phyloP scores from a whole-genome alignment of 2,113 vertebrate genomes.

The Loxodonta africana region DNA sequence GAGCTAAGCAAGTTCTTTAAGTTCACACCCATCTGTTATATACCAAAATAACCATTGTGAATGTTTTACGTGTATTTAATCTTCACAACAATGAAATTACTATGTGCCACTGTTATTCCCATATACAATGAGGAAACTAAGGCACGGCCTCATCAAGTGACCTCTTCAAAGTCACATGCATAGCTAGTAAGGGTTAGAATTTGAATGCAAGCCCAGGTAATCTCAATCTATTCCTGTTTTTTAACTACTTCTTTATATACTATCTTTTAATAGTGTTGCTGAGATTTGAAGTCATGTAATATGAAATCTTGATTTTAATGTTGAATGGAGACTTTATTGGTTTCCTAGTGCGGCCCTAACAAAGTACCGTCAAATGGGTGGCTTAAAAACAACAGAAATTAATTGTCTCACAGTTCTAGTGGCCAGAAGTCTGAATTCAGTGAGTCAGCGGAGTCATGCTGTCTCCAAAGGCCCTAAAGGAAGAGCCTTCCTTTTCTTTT shows the following conservation, averaged over 20 bases:
- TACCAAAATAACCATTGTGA: neutral
- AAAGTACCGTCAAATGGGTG: neutral
- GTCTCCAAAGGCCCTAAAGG: neutral
- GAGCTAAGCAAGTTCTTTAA: neutral
- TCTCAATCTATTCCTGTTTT: neutral
- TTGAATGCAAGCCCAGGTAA: neutral
- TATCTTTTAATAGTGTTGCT: neutral
- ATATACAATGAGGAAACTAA: neutral
- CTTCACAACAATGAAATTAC: neutral
- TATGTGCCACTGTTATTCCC: neutral
- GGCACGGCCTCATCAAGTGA: neutral
- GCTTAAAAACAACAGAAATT: neutral
- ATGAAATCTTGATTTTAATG: neutral
- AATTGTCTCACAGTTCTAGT: neutral
- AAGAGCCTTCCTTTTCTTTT: neutral
- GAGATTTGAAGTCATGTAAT: neutral
- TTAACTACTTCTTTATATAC: neutral
- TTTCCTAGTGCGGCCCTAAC: neutral
- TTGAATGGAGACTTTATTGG: neutral
- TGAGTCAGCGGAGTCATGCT: neutral
- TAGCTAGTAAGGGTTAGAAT: neutral
- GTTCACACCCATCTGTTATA: neutral
- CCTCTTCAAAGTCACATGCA: neutral
- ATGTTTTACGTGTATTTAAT: neutral
- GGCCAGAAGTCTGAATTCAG: neutral